Evolutionary conservation across 2,113 vertebrate species (phyloP).

Genomic region (Dicaeum eximium): DNA sequence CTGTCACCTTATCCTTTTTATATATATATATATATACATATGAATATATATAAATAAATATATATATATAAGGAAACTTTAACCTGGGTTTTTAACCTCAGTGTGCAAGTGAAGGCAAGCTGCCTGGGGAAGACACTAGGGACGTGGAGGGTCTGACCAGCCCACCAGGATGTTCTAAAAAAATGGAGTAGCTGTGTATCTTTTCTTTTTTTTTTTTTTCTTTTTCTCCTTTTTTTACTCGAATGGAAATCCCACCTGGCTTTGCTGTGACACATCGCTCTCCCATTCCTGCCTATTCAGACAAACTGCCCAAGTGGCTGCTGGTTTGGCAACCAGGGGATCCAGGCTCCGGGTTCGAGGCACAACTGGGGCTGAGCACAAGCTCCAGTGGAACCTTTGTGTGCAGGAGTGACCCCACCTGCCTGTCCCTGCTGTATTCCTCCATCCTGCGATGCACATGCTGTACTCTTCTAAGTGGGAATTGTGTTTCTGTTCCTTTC

Average conservation of each 20-base stretch:
- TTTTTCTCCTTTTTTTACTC: not conserved
- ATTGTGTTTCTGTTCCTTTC: slow-evolving; percentile 52
- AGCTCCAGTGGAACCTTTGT: not conserved
- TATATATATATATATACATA: slow-evolving; percentile 41
- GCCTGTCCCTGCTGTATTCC: not conserved
- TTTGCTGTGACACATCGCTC: slow-evolving; percentile 53
- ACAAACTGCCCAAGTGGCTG: slow-evolving; percentile 18
- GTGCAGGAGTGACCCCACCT: not conserved
- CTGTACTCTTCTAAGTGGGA: slow-evolving; percentile 18
- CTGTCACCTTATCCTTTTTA: slow-evolving; percentile 47
- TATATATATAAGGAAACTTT: slow-evolving; percentile 48
- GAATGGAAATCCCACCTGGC: not conserved
- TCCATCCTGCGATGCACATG: not conserved
- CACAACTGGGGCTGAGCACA: not conserved
- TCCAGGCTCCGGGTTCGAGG: not conserved
- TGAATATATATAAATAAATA: slow-evolving; percentile 55
- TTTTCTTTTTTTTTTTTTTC: not conserved
- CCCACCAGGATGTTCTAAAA: not conserved
- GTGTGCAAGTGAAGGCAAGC: slow-evolving; percentile 18
- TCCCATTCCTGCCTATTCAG: slow-evolving; percentile 17
- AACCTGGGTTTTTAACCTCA: slow-evolving; percentile 49
- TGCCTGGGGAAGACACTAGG: slow-evolving; percentile 30
- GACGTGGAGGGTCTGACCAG: slow-evolving; percentile 8
- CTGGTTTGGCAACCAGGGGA: not conserved
- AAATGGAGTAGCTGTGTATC: not conserved